A percentile compares a stretch with the other conserved stretches of the same genome.
Evolutionary conservation across 35 echinoderm and acorn worm species (phyloP).

Genomic region (Diadema setosum): DNA sequence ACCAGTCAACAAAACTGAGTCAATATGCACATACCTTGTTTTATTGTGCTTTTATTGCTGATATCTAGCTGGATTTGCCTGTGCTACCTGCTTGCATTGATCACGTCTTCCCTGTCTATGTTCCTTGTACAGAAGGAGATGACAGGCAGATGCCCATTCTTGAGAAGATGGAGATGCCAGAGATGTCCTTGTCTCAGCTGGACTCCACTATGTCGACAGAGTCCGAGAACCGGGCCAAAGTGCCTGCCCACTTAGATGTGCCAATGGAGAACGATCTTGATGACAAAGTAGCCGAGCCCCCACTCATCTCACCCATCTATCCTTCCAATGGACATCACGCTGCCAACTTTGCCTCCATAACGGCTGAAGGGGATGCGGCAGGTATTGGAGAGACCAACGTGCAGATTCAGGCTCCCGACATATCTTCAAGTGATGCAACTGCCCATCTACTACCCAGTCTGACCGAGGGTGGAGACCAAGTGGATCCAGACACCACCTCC

Average conservation of each 20-base stretch:
- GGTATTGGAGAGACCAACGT: background rate
- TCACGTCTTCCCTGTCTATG: no score
- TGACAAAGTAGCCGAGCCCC: constrained; percentile 30
- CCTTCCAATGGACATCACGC: constrained; percentile 7
- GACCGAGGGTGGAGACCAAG: background rate
- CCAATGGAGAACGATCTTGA: background rate
- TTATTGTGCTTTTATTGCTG: no score
- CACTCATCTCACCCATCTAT: constrained; percentile 55
- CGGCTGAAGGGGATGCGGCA: background rate
- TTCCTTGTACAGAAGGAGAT: background rate
- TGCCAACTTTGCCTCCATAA: background rate
- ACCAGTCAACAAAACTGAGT: no score
- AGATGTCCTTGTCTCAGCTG: background rate
- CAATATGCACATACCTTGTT: no score
- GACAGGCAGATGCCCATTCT: constrained; percentile 47
- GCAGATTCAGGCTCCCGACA: constrained; percentile 36
- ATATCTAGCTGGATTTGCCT: no score
- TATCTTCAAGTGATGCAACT: constrained; percentile 29
- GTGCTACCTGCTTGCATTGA: no score
- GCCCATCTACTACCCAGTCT: background rate
- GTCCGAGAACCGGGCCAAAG: constrained; percentile 14
- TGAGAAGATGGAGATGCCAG: constrained; percentile 48
- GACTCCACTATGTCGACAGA: background rate
- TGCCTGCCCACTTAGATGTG: constrained; percentile 29
- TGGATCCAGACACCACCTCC: background rate